Evolutionary conservation across 2,797 vertebrate genomes (phyloP).

Genomic region (Anomalospiza imberbis): DNA sequence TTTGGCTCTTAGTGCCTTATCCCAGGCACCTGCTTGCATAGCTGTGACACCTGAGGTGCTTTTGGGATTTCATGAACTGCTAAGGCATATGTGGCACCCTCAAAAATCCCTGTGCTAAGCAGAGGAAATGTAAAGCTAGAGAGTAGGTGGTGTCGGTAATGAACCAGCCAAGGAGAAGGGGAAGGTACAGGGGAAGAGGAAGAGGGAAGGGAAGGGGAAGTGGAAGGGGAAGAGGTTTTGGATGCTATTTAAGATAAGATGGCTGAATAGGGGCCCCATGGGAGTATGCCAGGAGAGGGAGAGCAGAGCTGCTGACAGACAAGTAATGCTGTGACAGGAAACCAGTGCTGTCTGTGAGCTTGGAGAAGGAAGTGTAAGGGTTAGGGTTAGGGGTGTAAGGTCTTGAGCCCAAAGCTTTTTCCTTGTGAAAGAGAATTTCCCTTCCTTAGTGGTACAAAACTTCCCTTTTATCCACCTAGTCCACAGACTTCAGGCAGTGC

Average conservation of each 20-base stretch:
- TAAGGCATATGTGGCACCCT: not conserved
- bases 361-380: not conserved
- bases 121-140: not conserved
- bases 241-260: not conserved
- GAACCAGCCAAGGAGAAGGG: not conserved
- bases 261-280: not conserved
- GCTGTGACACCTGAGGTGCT: not conserved
- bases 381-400: not conserved
- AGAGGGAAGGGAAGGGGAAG: not conserved
- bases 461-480: not conserved
- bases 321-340: not conserved
- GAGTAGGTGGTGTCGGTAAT: not conserved
- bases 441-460: not conserved
- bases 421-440: not conserved
- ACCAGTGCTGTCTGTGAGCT: not conserved
- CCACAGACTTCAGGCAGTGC: not conserved
- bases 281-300: not conserved
- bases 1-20: not conserved
- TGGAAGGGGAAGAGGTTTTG: not conserved
- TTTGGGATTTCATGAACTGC: not conserved
- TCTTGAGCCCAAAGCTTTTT: not conserved
- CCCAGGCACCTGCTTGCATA: accelerated
- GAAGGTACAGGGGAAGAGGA: not conserved
- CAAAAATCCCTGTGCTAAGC: not conserved
- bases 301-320: not conserved